Evolutionary conservation across 2,888 invertebrate genomes (phyloP), one percentile per base, ranked within the genome.

Genomic region (Calliphora vomitoria): DNA sequence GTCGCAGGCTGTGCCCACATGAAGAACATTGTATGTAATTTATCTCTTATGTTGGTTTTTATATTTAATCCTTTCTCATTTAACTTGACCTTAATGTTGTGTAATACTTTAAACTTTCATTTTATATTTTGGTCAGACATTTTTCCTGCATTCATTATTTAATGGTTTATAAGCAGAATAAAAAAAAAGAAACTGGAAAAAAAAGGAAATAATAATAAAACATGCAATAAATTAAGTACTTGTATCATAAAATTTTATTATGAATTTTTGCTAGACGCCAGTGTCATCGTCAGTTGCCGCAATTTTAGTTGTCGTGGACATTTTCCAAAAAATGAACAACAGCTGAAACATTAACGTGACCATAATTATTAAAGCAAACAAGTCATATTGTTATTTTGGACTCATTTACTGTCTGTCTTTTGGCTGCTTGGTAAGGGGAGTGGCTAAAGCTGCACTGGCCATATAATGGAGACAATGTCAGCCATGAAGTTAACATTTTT

Each of bases 321-420:
- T 3, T 71, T 62, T 71, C 31, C 50, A 53, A 69, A 79, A 72
- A 82, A 35, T 68, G 50, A 44, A 62, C 72, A 78, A 62, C 76
- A 81, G 66, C 71, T 69, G 69, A 13, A 60, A 72, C 66, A 62
- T 35, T 76, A 83, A 87, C 86, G 76, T 87, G 86, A 87, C 86
- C 71, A 76, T 87, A 83, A 83, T 81, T 81, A 76, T 83, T 76
- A 81, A 64, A 72, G 44, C 72, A 72, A 72, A 87, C 60, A 76
- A 60, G 66, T 83, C 50, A 60, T 44, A 50, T 66, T 80, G 41
- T 71, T 31, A 41, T 76, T 75, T 44, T 78, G 6, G 20, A 18
- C 38, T 53, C 18, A 69, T 62, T 76, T 76, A n/a, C 11, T 68
- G 72, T 41, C 75, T 58, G 31, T 53, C 35, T 44, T 2, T 60